Percentiles rank a stretch among this genome's conserved stretches.
phyloP scores from a whole-genome alignment of 2,888 invertebrate species.

The Cacoxenus indagator region DNA sequence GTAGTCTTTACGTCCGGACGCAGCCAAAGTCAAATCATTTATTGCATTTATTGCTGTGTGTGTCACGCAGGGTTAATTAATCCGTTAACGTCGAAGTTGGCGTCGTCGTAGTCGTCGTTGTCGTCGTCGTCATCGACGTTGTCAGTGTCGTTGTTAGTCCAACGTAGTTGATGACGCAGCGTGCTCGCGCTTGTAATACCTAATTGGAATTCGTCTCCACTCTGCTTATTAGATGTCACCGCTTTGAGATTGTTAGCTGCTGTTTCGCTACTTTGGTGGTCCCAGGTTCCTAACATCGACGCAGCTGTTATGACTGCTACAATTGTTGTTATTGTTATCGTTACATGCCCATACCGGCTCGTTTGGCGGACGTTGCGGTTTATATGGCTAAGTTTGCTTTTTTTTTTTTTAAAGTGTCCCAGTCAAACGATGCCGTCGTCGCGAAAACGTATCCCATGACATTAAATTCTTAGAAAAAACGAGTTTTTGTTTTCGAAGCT shows the following conservation, averaged over 20 bases:
- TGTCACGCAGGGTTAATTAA: constrained; percentile 63
- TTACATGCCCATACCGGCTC: neutral
- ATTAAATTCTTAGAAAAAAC: constrained; percentile 7
- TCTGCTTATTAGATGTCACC: constrained; percentile 50
- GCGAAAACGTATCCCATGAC: neutral
- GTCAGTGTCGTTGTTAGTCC: neutral
- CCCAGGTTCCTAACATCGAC: neutral
- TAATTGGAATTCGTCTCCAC: constrained; percentile 59
- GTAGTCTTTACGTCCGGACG: no score
- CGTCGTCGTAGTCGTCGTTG: neutral
- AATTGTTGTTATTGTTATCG: neutral
- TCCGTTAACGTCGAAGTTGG: constrained; percentile 50
- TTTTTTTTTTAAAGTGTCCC: neutral
- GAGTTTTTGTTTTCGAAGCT: constrained; percentile 2
- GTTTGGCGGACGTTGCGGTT: neutral
- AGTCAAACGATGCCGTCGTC: neutral
- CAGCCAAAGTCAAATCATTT: constrained; percentile 41
- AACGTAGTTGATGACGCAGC: constrained; percentile 53
- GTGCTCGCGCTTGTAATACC: constrained; percentile 30
- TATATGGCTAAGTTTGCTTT: neutral
- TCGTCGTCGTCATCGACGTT: constrained; percentile 35
- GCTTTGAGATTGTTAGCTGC: constrained; percentile 18
- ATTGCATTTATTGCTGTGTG: constrained; percentile 45
- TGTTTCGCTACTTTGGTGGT: neutral
- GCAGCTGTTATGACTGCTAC: neutral